Conservation (phyloP, 92 coral and sea anemone genomes). For the Zoanthus sociatus region DNA sequence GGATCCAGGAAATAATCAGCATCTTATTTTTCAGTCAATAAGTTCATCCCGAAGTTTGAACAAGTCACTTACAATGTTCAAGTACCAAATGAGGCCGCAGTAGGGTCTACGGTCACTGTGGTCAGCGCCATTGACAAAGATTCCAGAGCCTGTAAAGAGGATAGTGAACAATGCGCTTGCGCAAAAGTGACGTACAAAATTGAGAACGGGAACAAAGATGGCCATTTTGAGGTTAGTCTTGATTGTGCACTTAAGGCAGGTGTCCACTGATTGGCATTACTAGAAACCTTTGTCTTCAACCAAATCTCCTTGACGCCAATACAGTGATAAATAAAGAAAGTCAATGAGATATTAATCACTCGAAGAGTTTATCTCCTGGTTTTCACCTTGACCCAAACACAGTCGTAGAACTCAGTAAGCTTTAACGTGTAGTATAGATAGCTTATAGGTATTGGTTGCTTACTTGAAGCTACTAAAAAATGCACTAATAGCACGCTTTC, state of each 20-base stretch:
- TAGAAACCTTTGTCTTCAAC: not conserved
- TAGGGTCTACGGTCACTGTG: constrained; percentile 58
- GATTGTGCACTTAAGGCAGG: not conserved
- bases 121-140: constrained; percentile 70
- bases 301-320: no score
- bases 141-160: constrained; percentile 49
- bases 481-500: no score
- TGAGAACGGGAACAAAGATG: constrained; percentile 63
- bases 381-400: no score
- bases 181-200: constrained; percentile 67
- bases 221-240: constrained; percentile 47
- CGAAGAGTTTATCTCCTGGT: no score
- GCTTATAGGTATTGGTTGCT: no score
- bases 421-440: no score
- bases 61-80: constrained; percentile 59
- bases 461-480: no score
- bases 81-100: constrained; percentile 47
- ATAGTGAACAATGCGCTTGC: constrained; percentile 52
- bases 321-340: no score
- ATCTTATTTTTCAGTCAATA: constrained; percentile 40
- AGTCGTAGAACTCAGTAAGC: no score
- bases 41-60: constrained; percentile 62
- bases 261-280: not conserved
- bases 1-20: no score
- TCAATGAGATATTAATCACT: no score